Conservation (phyloP, 2,797 vertebrate species). For the Catharus ustulatus region DNA sequence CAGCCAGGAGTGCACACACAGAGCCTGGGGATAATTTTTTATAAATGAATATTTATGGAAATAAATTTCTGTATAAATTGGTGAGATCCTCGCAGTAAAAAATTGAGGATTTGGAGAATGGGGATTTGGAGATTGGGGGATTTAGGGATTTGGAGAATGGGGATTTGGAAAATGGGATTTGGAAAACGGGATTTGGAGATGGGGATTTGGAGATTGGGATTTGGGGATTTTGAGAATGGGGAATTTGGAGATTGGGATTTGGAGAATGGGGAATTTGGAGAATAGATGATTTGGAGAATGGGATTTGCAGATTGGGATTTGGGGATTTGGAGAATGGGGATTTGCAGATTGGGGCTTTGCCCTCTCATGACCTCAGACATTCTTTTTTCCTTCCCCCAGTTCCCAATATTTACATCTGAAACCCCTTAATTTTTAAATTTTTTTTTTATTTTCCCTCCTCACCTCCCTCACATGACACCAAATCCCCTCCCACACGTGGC, state of each 20-base stretch:
- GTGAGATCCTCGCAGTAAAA: no score
- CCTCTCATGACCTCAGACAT: background rate
- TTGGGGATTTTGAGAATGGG: no score
- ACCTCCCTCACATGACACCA: background rate
- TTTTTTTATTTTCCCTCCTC: background rate
- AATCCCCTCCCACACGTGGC: fast-evolving
- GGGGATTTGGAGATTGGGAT: no score
- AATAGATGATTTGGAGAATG: no score
- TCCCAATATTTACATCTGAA: background rate
- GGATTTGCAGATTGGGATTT: no score
- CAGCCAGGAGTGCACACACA: background rate
- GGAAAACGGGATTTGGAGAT: no score
- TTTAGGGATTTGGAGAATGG: no score
- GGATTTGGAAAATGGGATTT: no score
- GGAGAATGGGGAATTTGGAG: no score
- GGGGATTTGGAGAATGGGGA: background rate
- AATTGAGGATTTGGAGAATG: no score
- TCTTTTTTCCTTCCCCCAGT: background rate
- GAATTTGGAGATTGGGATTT: background rate
- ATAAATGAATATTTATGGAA: no score
- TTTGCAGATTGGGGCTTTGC: background rate
- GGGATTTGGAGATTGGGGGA: background rate
- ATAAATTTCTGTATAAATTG: no score
- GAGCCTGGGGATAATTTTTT: background rate
- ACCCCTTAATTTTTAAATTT: fast-evolving